Evolutionary conservation across 2,888 invertebrate genomes (phyloP), one percentile per base, ranked within the genome.

Genomic region (Tiliacea aurago): DNA sequence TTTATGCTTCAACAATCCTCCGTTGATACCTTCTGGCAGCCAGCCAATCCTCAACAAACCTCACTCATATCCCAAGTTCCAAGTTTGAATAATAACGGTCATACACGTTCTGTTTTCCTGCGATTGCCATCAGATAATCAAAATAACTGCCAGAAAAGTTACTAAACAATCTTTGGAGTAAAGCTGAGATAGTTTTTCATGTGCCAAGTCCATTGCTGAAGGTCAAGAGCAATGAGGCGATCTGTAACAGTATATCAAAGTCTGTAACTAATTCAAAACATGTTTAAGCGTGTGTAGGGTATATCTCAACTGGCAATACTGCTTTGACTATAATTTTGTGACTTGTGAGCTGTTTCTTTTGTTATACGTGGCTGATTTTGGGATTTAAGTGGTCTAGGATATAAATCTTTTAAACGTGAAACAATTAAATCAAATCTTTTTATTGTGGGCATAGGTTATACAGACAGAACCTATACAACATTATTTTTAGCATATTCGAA

Each of bases 231-330:
- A 85, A 71, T 70, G 74, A 65, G 28, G 59, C 73, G 37, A 83
- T 87, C 51, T 69, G 47, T 86, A 71, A 72, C 81, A 76, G 70
- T 86, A 71, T 70, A 85, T 86, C 85, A 86, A 79, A 69, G 73
- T 83, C 75, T 10, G 51, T 53, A 86, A 85, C 77, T 87, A 77
- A 85, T 87, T 80, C 79, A 59, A 69, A 81, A 79, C 84, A 81
- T 83, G 81, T 77, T 73, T 66, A 63, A 76, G 37, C 61, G 47
- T 74, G 33, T 73, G 70, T 41, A 55, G 33, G 23, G 33, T 67
- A 80, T 85, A 81, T 73, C 74, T 73, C 74, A 67, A 64, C 70
- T 62, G 63, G 62, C 33, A 81, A 61, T 62, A 68, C 56, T 67
- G 53, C 62, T 76, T 76, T 76, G 56, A 66, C 49, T 75, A 55